Conservation (phyloP, 1,140 invertebrate genomes). For the Drosophila asahinai region DNA sequence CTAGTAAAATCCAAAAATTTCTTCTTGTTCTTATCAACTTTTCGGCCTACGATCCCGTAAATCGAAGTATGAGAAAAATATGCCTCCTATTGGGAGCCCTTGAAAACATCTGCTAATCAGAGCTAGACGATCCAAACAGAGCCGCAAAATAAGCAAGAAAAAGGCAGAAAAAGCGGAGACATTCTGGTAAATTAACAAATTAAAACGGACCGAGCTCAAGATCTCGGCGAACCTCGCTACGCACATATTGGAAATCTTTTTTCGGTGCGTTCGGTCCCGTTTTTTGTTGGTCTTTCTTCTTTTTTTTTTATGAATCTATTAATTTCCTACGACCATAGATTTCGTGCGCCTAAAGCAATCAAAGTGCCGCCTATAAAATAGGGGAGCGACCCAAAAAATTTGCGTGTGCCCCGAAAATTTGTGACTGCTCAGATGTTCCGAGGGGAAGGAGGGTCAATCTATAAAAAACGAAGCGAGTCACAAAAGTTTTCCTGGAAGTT, state of each 20-base stretch:
- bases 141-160: slow-evolving; percentile 6
- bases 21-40: background rate
- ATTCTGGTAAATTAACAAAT: slow-evolving; percentile 80
- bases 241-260: slow-evolving; percentile 66
- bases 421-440: slow-evolving; percentile 16
- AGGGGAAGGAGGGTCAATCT: slow-evolving; percentile 16
- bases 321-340: slow-evolving; percentile 78
- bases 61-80: slow-evolving; percentile 45
- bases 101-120: slow-evolving; percentile 55
- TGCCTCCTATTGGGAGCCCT: slow-evolving; percentile 2
- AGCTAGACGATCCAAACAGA: slow-evolving; percentile 47
- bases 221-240: slow-evolving; percentile 17
- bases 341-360: slow-evolving; percentile 63
- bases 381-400: slow-evolving; percentile 22
- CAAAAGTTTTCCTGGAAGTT: slow-evolving; percentile 35
- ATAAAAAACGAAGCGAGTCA: slow-evolving; percentile 14
- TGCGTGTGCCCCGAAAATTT: slow-evolving; percentile 35
- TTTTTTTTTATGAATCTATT: slow-evolving; percentile 68
- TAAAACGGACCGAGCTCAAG: slow-evolving; percentile 53
- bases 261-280: slow-evolving; percentile 48
- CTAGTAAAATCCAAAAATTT: background rate
- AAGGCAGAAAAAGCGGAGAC: slow-evolving; percentile 28
- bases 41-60: background rate
- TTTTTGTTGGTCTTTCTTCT: slow-evolving; percentile 51
- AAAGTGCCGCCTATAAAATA: slow-evolving; percentile 65